Base-by-base conservation (phyloP, 2,113 vertebrate genomes). In the Corydoras sp. region DNA sequence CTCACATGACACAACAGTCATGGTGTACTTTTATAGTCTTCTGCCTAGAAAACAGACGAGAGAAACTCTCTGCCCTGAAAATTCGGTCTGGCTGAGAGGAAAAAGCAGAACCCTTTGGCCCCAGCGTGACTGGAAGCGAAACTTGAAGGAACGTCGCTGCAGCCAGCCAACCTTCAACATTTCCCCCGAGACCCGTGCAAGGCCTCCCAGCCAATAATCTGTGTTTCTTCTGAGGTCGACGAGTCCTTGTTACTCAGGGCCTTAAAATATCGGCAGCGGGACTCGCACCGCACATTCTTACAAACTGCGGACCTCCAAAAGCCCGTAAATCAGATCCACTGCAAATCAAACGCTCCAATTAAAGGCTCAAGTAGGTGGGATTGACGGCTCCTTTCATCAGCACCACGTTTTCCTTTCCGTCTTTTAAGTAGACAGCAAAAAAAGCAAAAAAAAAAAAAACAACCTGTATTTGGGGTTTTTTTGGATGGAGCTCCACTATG, bases 121-220 rank as follows among this genome's bases (percentile, higher is more conserved):
- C 48, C 68, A 71, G 60, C 73, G 30, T 51, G 31, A 80, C 72
- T 81, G 59, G 80, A 82, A 77, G 55, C 62, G 72, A 80, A 74
- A 62, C 75, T 80, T 80, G 75, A 68, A 79, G 71, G 51, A 76
- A 77, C 63, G 66, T 76, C 78, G 77, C 30, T 83, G 79, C 80
- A 78, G 74, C 58, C 60, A 76, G 66, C 60, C 62, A 76, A 75
- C 31, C 62, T 61, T 80, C 72, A 74, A 81, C 81, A 70, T 78
- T 63, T 82, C 73, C 69, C 54, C 18, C 72, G 76, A 61, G 75
- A 58, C 75, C 62, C 65, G 55, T 3, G 6, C 14, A n/a, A 24
- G 54, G 14, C 54, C 54, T n/a, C 51, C 10, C 10, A 15, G 54
- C 54, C 54, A 56, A 56, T 15, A 3, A n/a, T 56, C 54, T 56